These are phyloP conservation scores for Hypsopygia costalis DNA, from an alignment of 2,888 invertebrate species.

Conservation along the genomic window DNA sequence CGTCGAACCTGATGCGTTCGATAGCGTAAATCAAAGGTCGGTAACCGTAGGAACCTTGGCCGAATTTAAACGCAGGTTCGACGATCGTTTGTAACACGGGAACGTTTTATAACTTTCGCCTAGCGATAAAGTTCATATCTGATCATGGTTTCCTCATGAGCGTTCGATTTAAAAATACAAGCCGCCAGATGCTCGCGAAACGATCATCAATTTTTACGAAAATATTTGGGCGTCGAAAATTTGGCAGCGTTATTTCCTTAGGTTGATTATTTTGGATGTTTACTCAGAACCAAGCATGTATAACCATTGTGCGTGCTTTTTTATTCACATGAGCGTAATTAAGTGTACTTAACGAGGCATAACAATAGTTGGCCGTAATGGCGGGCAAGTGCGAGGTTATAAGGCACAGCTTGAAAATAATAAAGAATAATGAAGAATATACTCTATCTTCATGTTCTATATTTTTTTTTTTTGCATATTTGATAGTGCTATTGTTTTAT, in stretches of 20 bases:
- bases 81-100: slow-evolving; percentile 51
- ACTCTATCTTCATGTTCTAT: no score
- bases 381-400: slow-evolving; percentile 5
- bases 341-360: slow-evolving; percentile 2
- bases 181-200: slow-evolving; percentile 57
- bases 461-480: no score
- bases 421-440: no score
- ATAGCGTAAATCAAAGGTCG: slow-evolving; percentile 45
- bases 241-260: slow-evolving; percentile 3
- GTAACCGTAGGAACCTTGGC: slow-evolving; percentile 70
- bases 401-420: neutral
- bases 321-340: neutral
- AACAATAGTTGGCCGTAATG: neutral
- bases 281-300: neutral
- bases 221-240: slow-evolving; percentile 29
- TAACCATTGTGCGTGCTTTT: neutral
- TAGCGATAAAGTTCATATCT: slow-evolving; percentile 66
- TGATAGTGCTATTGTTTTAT: no score
- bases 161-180: slow-evolving; percentile 57
- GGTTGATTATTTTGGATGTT: slow-evolving; percentile 1
- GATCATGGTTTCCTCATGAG: slow-evolving; percentile 61
- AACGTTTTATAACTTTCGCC: slow-evolving; percentile 67
- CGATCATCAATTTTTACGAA: slow-evolving; percentile 44
- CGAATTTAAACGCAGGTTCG: slow-evolving; percentile 73
- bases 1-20: slow-evolving; percentile 31